Evolutionary conservation across 2,797 vertebrate species (phyloP).

Genomic region (Bovichtus variegatus): DNA sequence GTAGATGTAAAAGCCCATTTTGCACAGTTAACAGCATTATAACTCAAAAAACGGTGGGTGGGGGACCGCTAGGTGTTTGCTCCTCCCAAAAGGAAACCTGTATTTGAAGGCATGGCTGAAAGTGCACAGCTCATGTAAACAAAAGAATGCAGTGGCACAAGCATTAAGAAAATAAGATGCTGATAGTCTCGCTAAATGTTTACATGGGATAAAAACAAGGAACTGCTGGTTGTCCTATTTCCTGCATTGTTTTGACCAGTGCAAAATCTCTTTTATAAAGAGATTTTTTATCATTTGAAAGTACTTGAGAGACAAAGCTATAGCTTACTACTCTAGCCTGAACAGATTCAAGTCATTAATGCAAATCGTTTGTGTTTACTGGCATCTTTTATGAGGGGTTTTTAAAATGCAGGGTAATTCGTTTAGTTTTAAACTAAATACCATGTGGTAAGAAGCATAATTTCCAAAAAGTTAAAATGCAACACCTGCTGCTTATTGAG

Average conservation of each 20-base stretch:
- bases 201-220: background rate
- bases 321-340: background rate
- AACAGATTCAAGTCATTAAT: background rate
- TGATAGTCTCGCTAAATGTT: slow-evolving; percentile 12
- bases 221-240: background rate
- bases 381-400: background rate
- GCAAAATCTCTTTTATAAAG: background rate
- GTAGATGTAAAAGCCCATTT: slow-evolving; percentile 33
- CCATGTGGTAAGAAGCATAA: slow-evolving; percentile 9
- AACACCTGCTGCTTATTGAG: background rate
- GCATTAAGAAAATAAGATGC: slow-evolving; percentile 36
- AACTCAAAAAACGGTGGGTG: slow-evolving; percentile 4
- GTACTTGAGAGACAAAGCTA: background rate
- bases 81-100: slow-evolving; percentile 13
- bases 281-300: background rate
- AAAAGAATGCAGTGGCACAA: slow-evolving; percentile 49
- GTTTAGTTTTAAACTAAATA: slow-evolving; percentile 1
- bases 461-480: background rate
- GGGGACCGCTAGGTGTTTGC: slow-evolving; percentile 46
- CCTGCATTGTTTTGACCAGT: background rate
- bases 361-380: background rate
- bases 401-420: slow-evolving; percentile 3
- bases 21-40: background rate
- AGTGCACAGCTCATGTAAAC: slow-evolving; percentile 58
- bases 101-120: slow-evolving; percentile 20